A percentile compares a stretch with the other conserved stretches of the same genome.
These are phyloP conservation scores for Intellagama lesueurii DNA, from an alignment of 2,797 vertebrate species.

Conservation along the genomic window DNA sequence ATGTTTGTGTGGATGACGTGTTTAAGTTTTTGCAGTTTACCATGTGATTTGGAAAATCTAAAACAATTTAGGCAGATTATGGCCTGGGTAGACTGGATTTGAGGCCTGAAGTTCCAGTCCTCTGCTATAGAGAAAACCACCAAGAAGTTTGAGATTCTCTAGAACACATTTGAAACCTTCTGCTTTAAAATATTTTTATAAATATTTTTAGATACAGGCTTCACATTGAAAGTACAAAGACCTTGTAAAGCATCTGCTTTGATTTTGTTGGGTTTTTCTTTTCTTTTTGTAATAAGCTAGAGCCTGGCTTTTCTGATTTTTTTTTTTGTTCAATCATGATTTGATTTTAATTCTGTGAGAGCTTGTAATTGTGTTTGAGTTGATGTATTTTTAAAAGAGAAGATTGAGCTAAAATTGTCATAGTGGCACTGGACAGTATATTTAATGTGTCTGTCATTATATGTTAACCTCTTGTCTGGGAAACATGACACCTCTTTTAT, in stretches of 20 bases:
- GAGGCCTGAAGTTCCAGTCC: background rate
- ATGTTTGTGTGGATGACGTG: background rate
- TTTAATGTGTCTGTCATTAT: slow-evolving; percentile 81
- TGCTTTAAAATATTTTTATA: background rate
- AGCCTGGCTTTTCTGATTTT: slow-evolving; percentile 52
- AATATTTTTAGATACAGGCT: background rate
- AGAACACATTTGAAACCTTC: background rate
- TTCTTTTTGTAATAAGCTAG: slow-evolving; percentile 55
- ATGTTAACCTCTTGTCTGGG: slow-evolving; percentile 74
- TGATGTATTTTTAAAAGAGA: slow-evolving; percentile 67
- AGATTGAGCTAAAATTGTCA: slow-evolving; percentile 70
- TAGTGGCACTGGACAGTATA: slow-evolving; percentile 65
- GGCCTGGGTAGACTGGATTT: background rate
- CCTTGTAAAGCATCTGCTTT: slow-evolving; percentile 33
- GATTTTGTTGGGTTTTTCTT: slow-evolving; percentile 35
- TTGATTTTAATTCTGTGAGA: slow-evolving; percentile 69
- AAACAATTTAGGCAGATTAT: too few species aligned
- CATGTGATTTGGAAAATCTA: background rate
- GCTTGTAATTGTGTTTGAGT: slow-evolving; percentile 71
- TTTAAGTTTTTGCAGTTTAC: background rate
- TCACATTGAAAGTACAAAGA: background rate
- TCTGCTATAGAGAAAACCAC: background rate
- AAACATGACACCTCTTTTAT: slow-evolving; percentile 75
- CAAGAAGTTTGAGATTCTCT: background rate
- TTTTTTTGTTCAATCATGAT: slow-evolving; percentile 66